Evolutionary conservation across 2,113 vertebrate species (phyloP), one percentile per base, ranked within the genome.

Genomic region (Bubalus kerabau): DNA sequence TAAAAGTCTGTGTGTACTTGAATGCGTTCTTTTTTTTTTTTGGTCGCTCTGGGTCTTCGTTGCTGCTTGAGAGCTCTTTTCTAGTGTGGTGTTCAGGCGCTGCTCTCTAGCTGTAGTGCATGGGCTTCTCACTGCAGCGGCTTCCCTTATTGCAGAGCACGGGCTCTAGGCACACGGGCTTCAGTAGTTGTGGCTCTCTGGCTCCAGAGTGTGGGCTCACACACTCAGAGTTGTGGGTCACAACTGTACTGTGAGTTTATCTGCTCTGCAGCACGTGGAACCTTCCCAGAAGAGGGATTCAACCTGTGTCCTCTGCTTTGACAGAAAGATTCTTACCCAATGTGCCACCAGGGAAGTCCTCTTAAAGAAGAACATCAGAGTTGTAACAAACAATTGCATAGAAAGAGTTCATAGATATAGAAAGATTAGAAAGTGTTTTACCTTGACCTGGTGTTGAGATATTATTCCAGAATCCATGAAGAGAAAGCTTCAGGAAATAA

Each of bases 71-170:
- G 23, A 43, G 71, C 23, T 43, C 14, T 43, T 14, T 5, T 26
- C 36, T 76, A 71, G 71, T 7, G 71, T 26, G 36, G 71, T 14
- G 71, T 7, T 12, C 21, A 24, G 71, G 21, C 21, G 71, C 36
- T 43, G 0, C 3, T 0, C 21, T 7, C 36, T 13, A 12, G 2
- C 43, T 43, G 36, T 12, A 7, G 6, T 2, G 6, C 1, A 1
- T 0, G 21, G 23, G 12, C 12, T 7, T 76, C 36, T 43, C 71
- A 1, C 3, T 6, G 12, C 0, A 2, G 36, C 3, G 36, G 12
- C 21, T 76, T 24, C 71, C 23, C 21, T 24, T 76, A 4, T 7
- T 76, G 23, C 23, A 3, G 71, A 43, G 36, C 71, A 26, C 0
- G 6, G 1, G 3, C 23, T 43, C 21, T 26, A 76, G 71, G 23